A percentile compares a stretch with the other conserved stretches of the same genome.
phyloP scores from a whole-genome alignment of 53 echinoderm and acorn worm genomes.

The Astropecten irregularis region DNA sequence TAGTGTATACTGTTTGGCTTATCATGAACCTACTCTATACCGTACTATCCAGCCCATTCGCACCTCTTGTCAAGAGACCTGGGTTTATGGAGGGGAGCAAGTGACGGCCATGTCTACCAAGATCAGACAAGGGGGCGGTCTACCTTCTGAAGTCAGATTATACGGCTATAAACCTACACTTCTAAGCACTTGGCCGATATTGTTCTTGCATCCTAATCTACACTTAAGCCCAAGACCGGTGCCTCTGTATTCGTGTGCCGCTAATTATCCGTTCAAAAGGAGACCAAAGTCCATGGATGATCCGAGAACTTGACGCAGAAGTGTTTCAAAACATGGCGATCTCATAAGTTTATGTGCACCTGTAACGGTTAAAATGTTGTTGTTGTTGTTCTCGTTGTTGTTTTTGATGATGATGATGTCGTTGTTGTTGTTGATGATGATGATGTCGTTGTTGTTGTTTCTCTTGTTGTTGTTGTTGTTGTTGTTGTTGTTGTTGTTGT shows the following conservation, averaged over 20 bases:
- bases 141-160: conserved; percentile 14
- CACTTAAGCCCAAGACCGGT: conserved; percentile 1
- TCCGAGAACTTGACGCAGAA: neutral
- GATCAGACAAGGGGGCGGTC: too few relatives aligned
- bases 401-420: too few relatives aligned
- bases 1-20: conserved; percentile 51
- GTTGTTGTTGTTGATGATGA: too few relatives aligned
- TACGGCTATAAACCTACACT: conserved; percentile 21
- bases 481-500: too few relatives aligned
- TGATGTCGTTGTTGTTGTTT: too few relatives aligned
- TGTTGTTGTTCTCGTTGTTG: too few relatives aligned
- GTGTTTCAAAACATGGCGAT: neutral
- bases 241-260: conserved; percentile 26
- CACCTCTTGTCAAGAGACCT: neutral
- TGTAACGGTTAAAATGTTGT: too few relatives aligned
- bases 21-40: neutral
- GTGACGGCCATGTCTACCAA: too few relatives aligned
- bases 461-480: too few relatives aligned
- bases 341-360: too few relatives aligned
- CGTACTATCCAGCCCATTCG: neutral
- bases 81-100: conserved; percentile 2
- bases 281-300: conserved; percentile 31
- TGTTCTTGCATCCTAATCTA: conserved; percentile 27
- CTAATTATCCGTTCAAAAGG: conserved; percentile 27
- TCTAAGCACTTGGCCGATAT: conserved; percentile 29